phyloP scores from a whole-genome alignment of 2,113 vertebrate genomes.

The Chrysochloris asiatica region DNA sequence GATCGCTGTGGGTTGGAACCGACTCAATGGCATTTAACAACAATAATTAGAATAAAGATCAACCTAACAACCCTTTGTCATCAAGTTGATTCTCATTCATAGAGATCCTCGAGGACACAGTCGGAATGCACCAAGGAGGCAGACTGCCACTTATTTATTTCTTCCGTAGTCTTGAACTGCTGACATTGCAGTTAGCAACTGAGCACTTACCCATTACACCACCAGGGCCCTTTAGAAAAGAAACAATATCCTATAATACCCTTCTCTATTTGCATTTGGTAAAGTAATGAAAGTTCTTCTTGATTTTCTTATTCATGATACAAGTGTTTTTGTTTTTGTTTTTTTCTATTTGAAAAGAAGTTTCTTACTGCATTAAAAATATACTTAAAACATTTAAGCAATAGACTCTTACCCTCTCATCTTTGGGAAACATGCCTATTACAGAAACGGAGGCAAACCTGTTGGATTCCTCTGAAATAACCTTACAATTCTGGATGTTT shows the following conservation, averaged over 20 bases:
- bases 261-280: background rate
- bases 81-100: background rate
- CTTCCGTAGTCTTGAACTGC: background rate
- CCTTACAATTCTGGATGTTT: slow-evolving; percentile 1
- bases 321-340: too few species aligned
- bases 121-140: background rate
- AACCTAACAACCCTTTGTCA: background rate
- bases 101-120: background rate
- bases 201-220: background rate
- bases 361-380: slow-evolving; percentile 1
- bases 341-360: slow-evolving; percentile 1
- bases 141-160: background rate
- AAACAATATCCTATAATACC: background rate
- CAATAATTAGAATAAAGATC: background rate
- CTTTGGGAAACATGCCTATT: slow-evolving; percentile 6
- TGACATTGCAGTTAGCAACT: background rate
- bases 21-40: too few species aligned
- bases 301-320: background rate
- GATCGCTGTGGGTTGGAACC: too few species aligned
- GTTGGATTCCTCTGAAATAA: slow-evolving; percentile 25
- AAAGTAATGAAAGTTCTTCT: slow-evolving; percentile 3
- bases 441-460: background rate
- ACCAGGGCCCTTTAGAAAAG: background rate
- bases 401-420: background rate
- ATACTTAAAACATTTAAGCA: background rate